Base-by-base conservation (phyloP, 2,888 invertebrate genomes). In the Drosophila peninsularis region DNA sequence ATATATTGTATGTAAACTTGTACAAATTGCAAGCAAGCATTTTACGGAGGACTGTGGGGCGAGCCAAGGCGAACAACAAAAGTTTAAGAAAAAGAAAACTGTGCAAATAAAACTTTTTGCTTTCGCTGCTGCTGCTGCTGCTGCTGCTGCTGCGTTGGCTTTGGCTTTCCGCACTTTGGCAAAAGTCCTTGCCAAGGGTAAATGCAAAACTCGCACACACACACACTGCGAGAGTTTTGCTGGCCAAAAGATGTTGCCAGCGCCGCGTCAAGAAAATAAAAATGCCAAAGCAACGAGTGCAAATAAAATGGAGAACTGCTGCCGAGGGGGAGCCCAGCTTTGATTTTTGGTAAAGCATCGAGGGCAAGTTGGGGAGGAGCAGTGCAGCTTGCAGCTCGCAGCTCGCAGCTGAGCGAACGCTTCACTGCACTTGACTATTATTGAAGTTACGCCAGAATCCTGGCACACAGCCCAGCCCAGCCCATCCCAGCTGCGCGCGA, bases 131-230 rank as follows among this genome's bases (percentile, higher is more conserved):
- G 37, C 39, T 62, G 45, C 54, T 58, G 61, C 62, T 71, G 66
- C 60, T 24, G 44, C 24, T 42, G 21, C 42, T 21, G 42, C 42
- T 71, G 66, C 68, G 71, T 21, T 36, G 36, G 47, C 47, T 47
- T 69, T 84, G 44, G 74, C 67, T 81, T 80, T 70, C 60, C 58
- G 62, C 55, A 66, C 74, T 68, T 80, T 86, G 68, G 70, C 68
- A 82, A 78, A 89, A 90, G 89, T 90, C 89, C 89, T 90, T 90
- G 90, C 90, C 89, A 90, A 90, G 89, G 89, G 89, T 90, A 90
- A 90, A 90, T 90, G 89, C 90, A 90, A 90, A 90, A 88, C 83
- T 88, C 78, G 69, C 65, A 61, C 53, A 64, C 64, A 74, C 62
- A 78, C 32, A 61, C 17, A 52, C 44, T 53, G 45, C 44, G 45